These are phyloP conservation scores for Dipodomys stephensi DNA, from an alignment of 2,113 vertebrate species.

Conservation along the genomic window DNA sequence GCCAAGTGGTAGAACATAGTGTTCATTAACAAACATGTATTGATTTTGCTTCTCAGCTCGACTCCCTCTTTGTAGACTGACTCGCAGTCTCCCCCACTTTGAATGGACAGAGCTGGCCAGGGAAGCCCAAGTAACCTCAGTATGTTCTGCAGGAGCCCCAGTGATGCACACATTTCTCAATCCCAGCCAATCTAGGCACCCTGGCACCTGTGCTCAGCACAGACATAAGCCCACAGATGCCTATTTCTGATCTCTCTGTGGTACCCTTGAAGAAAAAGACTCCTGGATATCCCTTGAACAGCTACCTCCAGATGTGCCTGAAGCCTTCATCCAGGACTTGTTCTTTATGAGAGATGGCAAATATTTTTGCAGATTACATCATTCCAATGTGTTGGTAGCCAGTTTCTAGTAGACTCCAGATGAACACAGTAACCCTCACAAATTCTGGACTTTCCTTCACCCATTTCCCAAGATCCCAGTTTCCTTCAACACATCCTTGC, in stretches of 20 bases:
- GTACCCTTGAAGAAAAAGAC: background rate
- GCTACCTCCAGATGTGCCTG: background rate
- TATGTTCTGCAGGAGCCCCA: background rate
- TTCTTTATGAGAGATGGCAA: background rate
- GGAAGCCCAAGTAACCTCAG: background rate
- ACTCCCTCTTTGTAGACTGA: background rate
- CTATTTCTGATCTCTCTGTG: conserved; percentile 22
- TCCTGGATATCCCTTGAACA: conserved; percentile 12
- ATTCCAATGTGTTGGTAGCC: background rate
- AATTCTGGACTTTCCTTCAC: background rate
- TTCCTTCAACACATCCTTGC: background rate
- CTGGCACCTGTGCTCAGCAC: background rate
- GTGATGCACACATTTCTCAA: background rate
- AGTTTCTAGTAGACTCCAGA: background rate
- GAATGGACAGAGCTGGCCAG: background rate
- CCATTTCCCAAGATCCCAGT: background rate
- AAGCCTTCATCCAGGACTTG: background rate
- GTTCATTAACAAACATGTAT: background rate
- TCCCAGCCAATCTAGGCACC: background rate
- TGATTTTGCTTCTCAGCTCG: background rate
- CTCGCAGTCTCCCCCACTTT: background rate
- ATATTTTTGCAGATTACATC: conserved; percentile 25
- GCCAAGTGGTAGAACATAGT: background rate
- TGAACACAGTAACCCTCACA: background rate
- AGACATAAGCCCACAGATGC: background rate